A percentile compares a stretch with the other conserved stretches of the same genome.
Evolutionary conservation across 2,113 vertebrate genomes (phyloP).

Genomic region (Syngnathus scovelli): DNA sequence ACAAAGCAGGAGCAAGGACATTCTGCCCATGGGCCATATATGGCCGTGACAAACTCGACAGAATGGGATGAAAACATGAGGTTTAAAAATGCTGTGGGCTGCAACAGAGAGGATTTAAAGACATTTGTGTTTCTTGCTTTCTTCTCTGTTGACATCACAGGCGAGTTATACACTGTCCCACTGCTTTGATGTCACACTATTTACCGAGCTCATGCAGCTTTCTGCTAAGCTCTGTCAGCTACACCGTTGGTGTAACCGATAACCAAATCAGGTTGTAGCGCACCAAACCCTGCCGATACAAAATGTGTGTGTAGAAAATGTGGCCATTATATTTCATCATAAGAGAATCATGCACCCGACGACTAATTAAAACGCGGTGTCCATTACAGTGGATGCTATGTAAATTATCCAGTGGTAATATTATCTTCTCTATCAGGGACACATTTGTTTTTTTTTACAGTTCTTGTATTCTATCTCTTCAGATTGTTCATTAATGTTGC

Average conservation of each 20-base stretch:
- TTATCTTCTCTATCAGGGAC: too few species aligned
- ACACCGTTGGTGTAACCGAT: neutral
- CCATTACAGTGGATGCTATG: too few species aligned
- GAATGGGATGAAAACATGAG: neutral
- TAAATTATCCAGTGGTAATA: too few species aligned
- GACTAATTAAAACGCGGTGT: too few species aligned
- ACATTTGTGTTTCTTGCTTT: neutral
- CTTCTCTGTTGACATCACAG: neutral
- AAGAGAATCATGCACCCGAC: too few species aligned
- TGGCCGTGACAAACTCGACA: neutral
- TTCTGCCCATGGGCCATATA: neutral
- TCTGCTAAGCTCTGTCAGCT: neutral
- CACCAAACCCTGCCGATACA: neutral
- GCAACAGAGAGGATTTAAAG: neutral
- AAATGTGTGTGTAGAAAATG: too few species aligned
- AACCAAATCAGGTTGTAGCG: neutral
- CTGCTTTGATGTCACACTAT: conserved; percentile 5
- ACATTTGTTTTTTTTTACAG: too few species aligned
- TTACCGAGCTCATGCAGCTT: conserved; percentile 2
- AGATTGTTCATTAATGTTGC: too few species aligned
- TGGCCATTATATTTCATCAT: too few species aligned
- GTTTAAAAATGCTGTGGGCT: neutral
- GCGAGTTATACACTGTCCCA: neutral
- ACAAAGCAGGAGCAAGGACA: neutral
- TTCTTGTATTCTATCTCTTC: too few species aligned